Conservation (phyloP, 2,113 vertebrate genomes). For the Geococcyx californianus region DNA sequence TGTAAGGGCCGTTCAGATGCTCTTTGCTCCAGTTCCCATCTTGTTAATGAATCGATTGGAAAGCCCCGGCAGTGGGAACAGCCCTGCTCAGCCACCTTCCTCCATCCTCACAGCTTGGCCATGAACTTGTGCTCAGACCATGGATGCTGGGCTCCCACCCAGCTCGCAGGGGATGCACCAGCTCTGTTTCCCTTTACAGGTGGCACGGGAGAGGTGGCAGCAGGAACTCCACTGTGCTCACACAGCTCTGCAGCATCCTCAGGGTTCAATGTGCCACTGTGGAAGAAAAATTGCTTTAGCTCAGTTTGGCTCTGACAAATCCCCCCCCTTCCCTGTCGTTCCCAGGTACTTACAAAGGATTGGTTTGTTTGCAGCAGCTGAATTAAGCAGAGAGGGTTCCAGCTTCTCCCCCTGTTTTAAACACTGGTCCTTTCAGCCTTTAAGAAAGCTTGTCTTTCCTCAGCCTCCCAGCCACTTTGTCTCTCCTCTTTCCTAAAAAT, state of each 20-base stretch:
- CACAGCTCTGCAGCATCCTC: accelerated
- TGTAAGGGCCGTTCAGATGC: neutral
- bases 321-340: neutral
- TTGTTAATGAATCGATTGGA: neutral
- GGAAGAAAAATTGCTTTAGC: neutral
- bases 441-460: neutral
- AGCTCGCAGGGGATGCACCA: too few species aligned
- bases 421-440: neutral
- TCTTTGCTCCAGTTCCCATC: neutral
- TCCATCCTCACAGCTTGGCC: neutral
- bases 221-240: neutral
- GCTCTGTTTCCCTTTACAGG: neutral
- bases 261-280: accelerated
- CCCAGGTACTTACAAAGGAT: neutral
- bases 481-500: neutral
- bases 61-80: neutral
- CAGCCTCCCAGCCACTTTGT: neutral
- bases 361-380: neutral
- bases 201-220: neutral
- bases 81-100: neutral
- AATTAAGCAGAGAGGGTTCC: neutral
- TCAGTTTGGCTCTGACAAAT: neutral
- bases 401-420: neutral
- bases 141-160: neutral
- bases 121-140: neutral